These are phyloP conservation scores for Poeciliopsis turneri DNA, from an alignment of 2,797 vertebrate genomes.

Conservation along the genomic window DNA sequence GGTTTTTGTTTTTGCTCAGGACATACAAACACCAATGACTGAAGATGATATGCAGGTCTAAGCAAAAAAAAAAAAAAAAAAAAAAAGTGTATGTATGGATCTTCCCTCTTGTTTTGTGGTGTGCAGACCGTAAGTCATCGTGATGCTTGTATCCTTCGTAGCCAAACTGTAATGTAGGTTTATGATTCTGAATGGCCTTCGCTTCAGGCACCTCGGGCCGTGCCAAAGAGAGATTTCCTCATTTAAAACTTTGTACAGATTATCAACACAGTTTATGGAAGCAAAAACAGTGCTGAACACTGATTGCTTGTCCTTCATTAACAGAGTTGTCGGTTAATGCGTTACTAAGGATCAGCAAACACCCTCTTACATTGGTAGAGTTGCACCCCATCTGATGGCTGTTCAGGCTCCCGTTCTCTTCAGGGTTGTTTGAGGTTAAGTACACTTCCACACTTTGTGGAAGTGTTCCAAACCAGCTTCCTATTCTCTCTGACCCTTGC, in stretches of 20 bases:
- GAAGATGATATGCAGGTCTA: neutral
- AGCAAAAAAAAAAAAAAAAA: neutral
- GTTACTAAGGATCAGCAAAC: slow-evolving; percentile 57
- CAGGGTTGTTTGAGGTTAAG: slow-evolving; percentile 52
- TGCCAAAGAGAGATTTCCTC: slow-evolving; percentile 38
- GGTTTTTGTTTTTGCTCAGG: neutral
- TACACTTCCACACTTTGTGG: slow-evolving; percentile 54
- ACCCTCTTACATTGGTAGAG: slow-evolving; percentile 35
- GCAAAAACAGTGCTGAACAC: slow-evolving; percentile 59
- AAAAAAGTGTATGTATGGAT: neutral
- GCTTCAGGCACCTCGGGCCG: slow-evolving; percentile 27
- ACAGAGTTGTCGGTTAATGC: slow-evolving; percentile 79
- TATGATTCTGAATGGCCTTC: slow-evolving; percentile 57
- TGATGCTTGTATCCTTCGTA: slow-evolving; percentile 21
- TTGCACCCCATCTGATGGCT: slow-evolving; percentile 53
- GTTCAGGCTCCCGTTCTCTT: slow-evolving; percentile 24
- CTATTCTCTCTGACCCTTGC: slow-evolving; percentile 22
- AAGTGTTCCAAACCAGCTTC: slow-evolving; percentile 10
- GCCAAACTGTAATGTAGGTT: slow-evolving; percentile 47
- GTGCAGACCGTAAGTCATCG: slow-evolving; percentile 35
- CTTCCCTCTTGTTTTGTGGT: slow-evolving; percentile 14
- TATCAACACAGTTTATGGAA: slow-evolving; percentile 44
- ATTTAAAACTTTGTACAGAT: slow-evolving; percentile 71
- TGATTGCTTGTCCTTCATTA: slow-evolving; percentile 77
- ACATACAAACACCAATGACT: neutral